Conservation (phyloP, 2,113 vertebrate species). For the Symphodus melops region DNA sequence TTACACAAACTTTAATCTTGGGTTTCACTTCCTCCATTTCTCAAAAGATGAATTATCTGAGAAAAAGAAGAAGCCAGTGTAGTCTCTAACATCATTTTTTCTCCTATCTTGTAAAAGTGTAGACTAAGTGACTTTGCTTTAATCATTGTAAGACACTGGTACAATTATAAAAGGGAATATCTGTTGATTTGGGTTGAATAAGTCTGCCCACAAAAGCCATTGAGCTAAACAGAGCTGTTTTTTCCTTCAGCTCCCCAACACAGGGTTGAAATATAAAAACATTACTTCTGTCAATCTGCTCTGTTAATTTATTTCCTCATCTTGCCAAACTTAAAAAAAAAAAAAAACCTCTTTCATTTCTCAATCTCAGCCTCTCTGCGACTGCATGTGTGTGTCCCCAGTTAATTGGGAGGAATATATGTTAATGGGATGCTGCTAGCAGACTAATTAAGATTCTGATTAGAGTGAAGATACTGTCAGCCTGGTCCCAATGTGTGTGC, state of each 20-base stretch:
- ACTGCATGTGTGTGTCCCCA: slow-evolving; percentile 49
- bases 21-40: too few species aligned
- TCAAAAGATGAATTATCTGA: too few species aligned
- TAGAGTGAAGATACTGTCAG: slow-evolving; percentile 80
- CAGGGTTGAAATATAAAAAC: slow-evolving; percentile 21
- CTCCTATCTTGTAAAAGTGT: too few species aligned
- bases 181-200: too few species aligned
- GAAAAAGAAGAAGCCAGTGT: too few species aligned
- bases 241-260: slow-evolving; percentile 5
- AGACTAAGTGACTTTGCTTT: too few species aligned
- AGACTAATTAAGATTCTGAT: slow-evolving; percentile 86
- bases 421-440: slow-evolving; percentile 80
- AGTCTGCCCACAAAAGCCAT: neutral
- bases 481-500: slow-evolving; percentile 43
- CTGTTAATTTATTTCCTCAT: slow-evolving; percentile 58
- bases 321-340: slow-evolving; percentile 60
- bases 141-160: too few species aligned
- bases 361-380: slow-evolving; percentile 18
- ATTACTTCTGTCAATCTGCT: slow-evolving; percentile 38
- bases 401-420: slow-evolving; percentile 83
- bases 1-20: too few species aligned
- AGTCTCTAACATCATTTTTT: too few species aligned
- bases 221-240: slow-evolving; percentile 1
- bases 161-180: too few species aligned
- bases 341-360: slow-evolving; percentile 62